Conservation (phyloP, 2,888 invertebrate species). For the Chydorus sphaericus region DNA sequence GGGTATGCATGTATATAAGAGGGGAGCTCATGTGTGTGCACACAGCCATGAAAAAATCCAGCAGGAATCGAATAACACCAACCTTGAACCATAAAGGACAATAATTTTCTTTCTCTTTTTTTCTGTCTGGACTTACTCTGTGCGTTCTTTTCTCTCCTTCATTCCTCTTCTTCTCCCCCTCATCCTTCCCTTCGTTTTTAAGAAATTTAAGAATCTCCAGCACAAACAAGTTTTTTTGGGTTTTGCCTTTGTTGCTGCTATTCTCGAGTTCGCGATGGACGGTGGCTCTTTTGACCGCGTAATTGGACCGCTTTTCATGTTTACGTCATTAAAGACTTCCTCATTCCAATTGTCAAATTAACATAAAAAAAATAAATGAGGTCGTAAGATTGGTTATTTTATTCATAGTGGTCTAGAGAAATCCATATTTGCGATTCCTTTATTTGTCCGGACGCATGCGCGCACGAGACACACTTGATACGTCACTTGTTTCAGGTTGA, state of each 20-base stretch:
- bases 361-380: not conserved
- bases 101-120: not conserved
- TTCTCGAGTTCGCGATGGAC: too few species aligned
- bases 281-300: too few species aligned
- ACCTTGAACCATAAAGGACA: constrained; percentile 7
- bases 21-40: too few species aligned
- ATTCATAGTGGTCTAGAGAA: too few species aligned
- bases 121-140: not conserved
- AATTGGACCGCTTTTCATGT: too few species aligned
- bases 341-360: not conserved
- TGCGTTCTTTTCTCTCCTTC: not conserved
- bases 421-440: not conserved
- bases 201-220: too few species aligned
- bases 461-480: too few species aligned
- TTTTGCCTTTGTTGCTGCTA: too few species aligned
- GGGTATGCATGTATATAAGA: not conserved
- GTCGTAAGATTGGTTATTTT: not conserved
- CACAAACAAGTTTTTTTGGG: too few species aligned
- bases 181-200: not conserved
- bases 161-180: not conserved
- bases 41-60: too few species aligned
- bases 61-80: constrained; percentile 6
- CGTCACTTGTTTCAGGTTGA: too few species aligned
- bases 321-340: too few species aligned
- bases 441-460: not conserved